Evolutionary conservation across 2,797 vertebrate genomes (phyloP).

Genomic region (Sparus aurata): DNA sequence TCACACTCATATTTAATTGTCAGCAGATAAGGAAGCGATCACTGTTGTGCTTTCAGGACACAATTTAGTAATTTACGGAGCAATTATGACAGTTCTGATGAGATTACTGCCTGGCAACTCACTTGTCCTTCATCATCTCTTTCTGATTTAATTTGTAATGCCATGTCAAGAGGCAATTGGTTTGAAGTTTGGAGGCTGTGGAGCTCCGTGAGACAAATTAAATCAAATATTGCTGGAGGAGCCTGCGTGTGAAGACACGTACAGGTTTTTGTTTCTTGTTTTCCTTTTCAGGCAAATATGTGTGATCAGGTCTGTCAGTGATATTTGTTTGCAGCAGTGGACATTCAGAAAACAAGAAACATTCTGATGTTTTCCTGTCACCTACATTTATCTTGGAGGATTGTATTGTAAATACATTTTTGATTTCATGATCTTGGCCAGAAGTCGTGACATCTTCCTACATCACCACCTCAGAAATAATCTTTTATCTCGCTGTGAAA

Average conservation of each 20-base stretch:
- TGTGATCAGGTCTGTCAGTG: neutral
- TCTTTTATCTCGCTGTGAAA: slow-evolving; percentile 14
- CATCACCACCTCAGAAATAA: slow-evolving; percentile 18
- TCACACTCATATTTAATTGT: neutral
- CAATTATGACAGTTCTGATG: slow-evolving; percentile 41
- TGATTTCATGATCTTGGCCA: slow-evolving; percentile 18
- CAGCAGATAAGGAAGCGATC: slow-evolving; percentile 19
- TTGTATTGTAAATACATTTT: slow-evolving; percentile 11
- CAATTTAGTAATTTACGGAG: slow-evolving; percentile 34
- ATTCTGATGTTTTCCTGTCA: slow-evolving; percentile 11
- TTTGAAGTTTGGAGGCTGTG: slow-evolving; percentile 10
- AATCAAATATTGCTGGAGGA: slow-evolving; percentile 18
- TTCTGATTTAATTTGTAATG: slow-evolving; percentile 55
- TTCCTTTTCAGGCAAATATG: neutral
- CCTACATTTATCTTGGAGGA: slow-evolving; percentile 11
- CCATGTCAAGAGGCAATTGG: slow-evolving; percentile 43
- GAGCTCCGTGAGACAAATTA: slow-evolving; percentile 29
- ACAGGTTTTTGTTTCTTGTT: neutral
- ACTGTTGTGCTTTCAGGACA: slow-evolving; percentile 4
- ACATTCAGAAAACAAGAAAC: neutral
- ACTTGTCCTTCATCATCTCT: slow-evolving; percentile 47
- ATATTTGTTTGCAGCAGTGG: neutral
- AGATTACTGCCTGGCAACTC: slow-evolving; percentile 46
- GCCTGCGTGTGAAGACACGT: neutral
- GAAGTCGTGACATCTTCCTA: slow-evolving; percentile 14